Base-by-base conservation (phyloP, 2,888 invertebrate genomes). In the Synanthedon formicaeformis region DNA sequence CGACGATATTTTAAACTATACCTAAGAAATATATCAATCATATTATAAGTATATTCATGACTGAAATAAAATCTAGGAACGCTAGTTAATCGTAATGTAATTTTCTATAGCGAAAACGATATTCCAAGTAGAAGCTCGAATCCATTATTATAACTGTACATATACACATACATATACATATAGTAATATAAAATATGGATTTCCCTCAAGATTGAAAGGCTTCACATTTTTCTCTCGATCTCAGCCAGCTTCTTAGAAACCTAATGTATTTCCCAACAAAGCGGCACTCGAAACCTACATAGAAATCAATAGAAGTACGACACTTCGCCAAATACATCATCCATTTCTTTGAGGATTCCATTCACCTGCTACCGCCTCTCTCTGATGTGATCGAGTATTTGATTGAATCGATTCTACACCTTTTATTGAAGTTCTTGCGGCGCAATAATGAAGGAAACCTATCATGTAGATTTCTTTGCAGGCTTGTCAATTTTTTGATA, bases 231-330 rank as follows among this genome's bases (percentile, higher is more conserved):
- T 45, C 45, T 45, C 45, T 45, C 45, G 45, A 45, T 45, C 12
- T 45, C 13, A 45, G 13, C 14, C n/a, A 6, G 45, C 13, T 34
- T 34, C 34, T 52, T 50, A 18, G 54, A 53, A 52, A 51, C 52
- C 55, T 55, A 57, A 57, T 56, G 53, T 57, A 55, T 50, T 52
- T 51, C 54, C 12, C 52, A 11, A 57, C 57, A 57, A 56, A 53
- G 53, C 50, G 53, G 54, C 60, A 53, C 60, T 59, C 53, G 52
- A 52, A 52, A 23, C 49, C 49, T 49, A 18, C 49, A 49, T 49
- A 16, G 49, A 23, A 49, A 49, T 49, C 49, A 12, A 23, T 16
- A 14, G 34, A 54, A 51, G 55, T 55, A 52, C 49, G 54, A 56
- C 53, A 54, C 58, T 55, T 55, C 53, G 18, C 50, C 40, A 50